A percentile compares a stretch with the other conserved stretches of the same genome.
Evolutionary conservation across 2,888 invertebrate genomes (phyloP).

Genomic region (Philaethria dido): DNA sequence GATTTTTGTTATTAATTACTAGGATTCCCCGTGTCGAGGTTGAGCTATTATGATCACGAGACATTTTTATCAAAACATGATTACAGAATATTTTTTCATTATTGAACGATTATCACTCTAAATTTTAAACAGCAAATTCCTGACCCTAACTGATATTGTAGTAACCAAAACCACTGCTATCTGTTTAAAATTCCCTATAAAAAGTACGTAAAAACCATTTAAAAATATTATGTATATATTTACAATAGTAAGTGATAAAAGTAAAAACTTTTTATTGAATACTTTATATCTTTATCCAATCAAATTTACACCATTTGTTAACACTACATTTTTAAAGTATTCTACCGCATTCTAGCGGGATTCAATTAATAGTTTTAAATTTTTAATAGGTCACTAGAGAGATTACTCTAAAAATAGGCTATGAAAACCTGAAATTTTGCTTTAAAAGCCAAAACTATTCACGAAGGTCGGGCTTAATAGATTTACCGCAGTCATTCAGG

Average conservation of each 20-base stretch:
- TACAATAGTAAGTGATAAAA: too few relatives aligned
- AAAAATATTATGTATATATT: too few relatives aligned
- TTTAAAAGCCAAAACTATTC: slow-evolving; percentile 24
- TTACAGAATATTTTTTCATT: slow-evolving; percentile 2
- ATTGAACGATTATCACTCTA: neutral
- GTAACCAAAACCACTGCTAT: too few relatives aligned
- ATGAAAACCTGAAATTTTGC: slow-evolving; percentile 22
- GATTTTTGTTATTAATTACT: slow-evolving; percentile 3
- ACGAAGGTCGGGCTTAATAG: slow-evolving; percentile 31
- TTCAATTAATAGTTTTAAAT: slow-evolving; percentile 5
- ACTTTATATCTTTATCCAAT: too few relatives aligned
- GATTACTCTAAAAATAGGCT: slow-evolving; percentile 17
- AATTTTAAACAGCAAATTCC: neutral
- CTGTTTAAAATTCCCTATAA: neutral
- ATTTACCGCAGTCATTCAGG: slow-evolving; percentile 33
- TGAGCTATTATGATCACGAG: neutral
- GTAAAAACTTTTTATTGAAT: too few relatives aligned
- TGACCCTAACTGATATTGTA: too few relatives aligned
- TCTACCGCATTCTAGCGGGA: too few relatives aligned
- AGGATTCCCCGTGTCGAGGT: slow-evolving; percentile 5
- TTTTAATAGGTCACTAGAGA: neutral
- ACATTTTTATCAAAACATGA: slow-evolving; percentile 4
- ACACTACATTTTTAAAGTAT: neutral
- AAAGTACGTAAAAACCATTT: too few relatives aligned
- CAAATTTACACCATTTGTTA: too few relatives aligned